Conservation (phyloP, 1,140 invertebrate genomes). For the Drosophila kikkawai region DNA sequence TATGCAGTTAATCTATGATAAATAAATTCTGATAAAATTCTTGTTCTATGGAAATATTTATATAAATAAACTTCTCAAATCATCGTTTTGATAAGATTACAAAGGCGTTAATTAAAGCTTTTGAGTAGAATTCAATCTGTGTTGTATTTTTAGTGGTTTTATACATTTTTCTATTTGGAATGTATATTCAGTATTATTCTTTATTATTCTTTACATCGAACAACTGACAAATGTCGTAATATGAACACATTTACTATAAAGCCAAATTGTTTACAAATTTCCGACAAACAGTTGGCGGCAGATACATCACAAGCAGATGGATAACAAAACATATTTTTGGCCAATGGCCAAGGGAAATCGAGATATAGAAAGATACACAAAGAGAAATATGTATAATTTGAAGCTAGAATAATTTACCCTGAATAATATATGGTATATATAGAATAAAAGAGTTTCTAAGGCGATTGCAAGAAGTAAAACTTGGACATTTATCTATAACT, state of each 20-base stretch:
- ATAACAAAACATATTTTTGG: constrained; percentile 57
- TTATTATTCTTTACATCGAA: constrained; percentile 1
- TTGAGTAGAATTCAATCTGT: background rate
- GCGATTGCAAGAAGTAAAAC: too few relatives aligned
- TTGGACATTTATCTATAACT: too few relatives aligned
- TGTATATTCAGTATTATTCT: constrained; percentile 5
- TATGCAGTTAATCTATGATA: constrained; percentile 11
- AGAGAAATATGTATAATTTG: background rate
- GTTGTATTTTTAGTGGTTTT: background rate
- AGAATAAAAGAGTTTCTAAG: too few relatives aligned
- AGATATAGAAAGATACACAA: background rate
- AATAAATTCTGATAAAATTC: constrained; percentile 25
- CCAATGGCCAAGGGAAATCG: constrained; percentile 47
- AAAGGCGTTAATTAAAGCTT: background rate
- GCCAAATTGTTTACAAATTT: constrained; percentile 52
- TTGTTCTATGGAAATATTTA: background rate
- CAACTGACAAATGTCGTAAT: constrained; percentile 32
- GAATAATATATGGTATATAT: too few relatives aligned
- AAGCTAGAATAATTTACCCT: background rate
- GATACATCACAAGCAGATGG: constrained; percentile 39
- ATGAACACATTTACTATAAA: constrained; percentile 32
- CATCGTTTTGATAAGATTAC: constrained; percentile 18
- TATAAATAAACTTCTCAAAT: constrained; percentile 26
- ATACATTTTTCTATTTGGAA: background rate
- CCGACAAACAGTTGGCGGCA: constrained; percentile 54